Evolutionary conservation across 1,140 invertebrate species (phyloP), one percentile per base, ranked within the genome.

Genomic region (Drepana arcuata): DNA sequence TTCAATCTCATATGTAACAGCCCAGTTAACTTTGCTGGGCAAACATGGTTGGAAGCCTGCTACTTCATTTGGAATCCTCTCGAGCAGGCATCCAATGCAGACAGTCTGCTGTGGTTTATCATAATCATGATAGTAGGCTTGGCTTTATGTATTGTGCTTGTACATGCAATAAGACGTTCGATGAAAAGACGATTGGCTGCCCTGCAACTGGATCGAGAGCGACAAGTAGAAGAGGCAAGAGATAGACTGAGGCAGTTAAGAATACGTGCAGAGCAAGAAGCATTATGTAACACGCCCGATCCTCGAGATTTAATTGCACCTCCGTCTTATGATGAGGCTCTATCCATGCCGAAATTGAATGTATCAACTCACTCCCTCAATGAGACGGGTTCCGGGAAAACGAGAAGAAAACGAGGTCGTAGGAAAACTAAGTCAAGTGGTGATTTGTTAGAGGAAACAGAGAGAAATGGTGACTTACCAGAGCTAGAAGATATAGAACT

Each of bases 271-370:
- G 85, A 88, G 54, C 87, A 88, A 43, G 86, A 88, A 62, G 80
- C 75, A 16, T 56, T 85, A 42, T 65, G 85, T 58, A 88, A 85
- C 58, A 73, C 89, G 45, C 65, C 88, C 54, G 83, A 89, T 84
- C 80, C 85, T 63, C 67, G 88, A 37, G 90, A 92, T 74, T 69
- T 89, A 9, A 83, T 89, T 18, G 79, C 84, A 4, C 87, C 90
- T 34, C 91, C 91, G 1, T 88, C 86, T n/a, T 92, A 92, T 53
- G 88, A 88, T 44, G 91, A 92, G 72, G 91, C 90, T 7, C 78
- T 92, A 32, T 83, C 87, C 5, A 89, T 92, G 87, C 89, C 89
- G 10, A 87, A 88, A 53, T 45, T 88, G 33, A 86, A 85, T 43
- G 63, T 78, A 4, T 88, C 87, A 0, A 85, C 83, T 48, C 83